Percentiles rank a stretch among this genome's conserved stretches.
Conservation (phyloP, 2,888 invertebrate genomes). For the Drosophila buzzatii region DNA sequence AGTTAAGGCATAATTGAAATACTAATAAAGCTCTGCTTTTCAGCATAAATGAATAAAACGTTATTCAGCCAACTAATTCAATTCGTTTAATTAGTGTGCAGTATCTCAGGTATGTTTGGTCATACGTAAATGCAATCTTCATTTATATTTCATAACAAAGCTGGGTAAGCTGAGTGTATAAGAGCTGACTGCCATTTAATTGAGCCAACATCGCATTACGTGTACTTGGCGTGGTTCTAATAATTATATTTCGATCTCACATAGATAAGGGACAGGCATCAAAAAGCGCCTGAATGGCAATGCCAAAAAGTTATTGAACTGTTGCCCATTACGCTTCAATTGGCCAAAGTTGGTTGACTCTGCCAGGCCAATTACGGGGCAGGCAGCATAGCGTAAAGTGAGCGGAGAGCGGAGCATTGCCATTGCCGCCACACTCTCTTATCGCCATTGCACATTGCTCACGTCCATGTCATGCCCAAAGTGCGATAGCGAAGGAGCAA, state of each 20-base stretch:
- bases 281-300: conserved; percentile 45
- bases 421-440: conserved; percentile 51
- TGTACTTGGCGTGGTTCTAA: conserved; percentile 28
- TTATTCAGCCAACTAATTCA: no score
- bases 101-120: neutral
- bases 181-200: neutral
- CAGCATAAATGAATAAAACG: no score
- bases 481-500: conserved; percentile 61
- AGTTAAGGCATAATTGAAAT: no score
- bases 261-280: conserved; percentile 38
- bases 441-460: conserved; percentile 77
- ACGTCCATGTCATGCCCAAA: conserved; percentile 65
- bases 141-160: neutral
- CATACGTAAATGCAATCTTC: neutral
- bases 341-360: conserved; percentile 63
- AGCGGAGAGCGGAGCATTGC: neutral
- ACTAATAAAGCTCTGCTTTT: no score
- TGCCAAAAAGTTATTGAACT: conserved; percentile 83
- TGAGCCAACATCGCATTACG: conserved; percentile 7
- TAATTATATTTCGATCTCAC: conserved; percentile 47
- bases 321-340: conserved; percentile 82
- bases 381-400: conserved; percentile 6
- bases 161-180: neutral
- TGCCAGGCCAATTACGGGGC: conserved; percentile 48
- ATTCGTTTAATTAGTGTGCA: no score